Conservation (phyloP, 1,140 invertebrate genomes). For the Pogonomyrmex barbatus region DNA sequence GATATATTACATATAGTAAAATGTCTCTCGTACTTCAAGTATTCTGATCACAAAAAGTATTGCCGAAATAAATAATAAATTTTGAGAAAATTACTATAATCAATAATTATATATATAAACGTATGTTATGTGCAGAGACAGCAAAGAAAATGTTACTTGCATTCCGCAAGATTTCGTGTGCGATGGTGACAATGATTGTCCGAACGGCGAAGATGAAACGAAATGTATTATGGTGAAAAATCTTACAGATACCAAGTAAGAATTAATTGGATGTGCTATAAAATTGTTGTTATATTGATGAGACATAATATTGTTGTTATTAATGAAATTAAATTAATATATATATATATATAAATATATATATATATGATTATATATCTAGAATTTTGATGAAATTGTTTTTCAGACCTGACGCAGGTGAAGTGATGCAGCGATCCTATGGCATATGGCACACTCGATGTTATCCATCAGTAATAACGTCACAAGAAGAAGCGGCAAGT, state of each 20-base stretch:
- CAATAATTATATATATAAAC: background rate
- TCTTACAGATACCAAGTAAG: conserved; percentile 71
- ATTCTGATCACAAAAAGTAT: background rate
- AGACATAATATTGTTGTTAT: background rate
- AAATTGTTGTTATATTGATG: background rate
- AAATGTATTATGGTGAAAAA: conserved; percentile 83
- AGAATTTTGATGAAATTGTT: conserved; percentile 15
- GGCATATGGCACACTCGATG: conserved; percentile 89
- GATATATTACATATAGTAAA: background rate
- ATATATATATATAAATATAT: no score
- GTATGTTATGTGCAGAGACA: conserved; percentile 47
- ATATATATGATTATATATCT: background rate
- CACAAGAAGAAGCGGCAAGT: conserved; percentile 44
- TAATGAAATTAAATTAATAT: background rate
- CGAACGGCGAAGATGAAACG: conserved; percentile 89
- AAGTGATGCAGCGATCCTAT: conserved; percentile 86
- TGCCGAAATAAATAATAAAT: background rate
- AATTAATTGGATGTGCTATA: background rate
- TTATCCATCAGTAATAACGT: conserved; percentile 77
- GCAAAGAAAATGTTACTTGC: conserved; percentile 82
- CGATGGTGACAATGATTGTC: conserved; percentile 90
- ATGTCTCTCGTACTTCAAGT: background rate
- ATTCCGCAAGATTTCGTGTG: conserved; percentile 90
- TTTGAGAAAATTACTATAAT: background rate
- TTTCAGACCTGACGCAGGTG: conserved; percentile 85